Percentiles rank a stretch among this genome's conserved stretches.
phyloP scores from a whole-genome alignment of 2,888 invertebrate species.

The Amaurobius ferox region DNA sequence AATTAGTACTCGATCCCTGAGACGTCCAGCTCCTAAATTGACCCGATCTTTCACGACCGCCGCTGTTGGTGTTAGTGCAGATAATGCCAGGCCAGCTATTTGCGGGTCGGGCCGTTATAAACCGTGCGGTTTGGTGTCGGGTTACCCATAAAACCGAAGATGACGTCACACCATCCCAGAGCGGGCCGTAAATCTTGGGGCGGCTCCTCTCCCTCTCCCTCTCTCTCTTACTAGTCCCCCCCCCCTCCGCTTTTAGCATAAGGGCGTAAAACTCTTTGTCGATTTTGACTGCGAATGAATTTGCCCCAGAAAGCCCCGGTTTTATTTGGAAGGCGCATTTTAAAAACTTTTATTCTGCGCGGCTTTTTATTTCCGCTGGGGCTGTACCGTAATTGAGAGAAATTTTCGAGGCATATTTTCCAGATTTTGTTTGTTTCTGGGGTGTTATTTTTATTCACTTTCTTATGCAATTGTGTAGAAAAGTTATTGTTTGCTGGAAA shows the following conservation, averaged over 20 bases:
- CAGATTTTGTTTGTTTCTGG: background rate
- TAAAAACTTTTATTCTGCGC: background rate
- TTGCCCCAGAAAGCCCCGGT: background rate
- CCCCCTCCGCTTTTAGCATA: background rate
- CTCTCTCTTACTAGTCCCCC: background rate
- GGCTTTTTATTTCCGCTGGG: background rate
- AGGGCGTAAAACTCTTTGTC: background rate
- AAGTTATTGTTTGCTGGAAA: too few relatives aligned
- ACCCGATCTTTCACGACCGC: conserved; percentile 55
- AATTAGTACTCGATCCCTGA: background rate
- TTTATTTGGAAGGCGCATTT: background rate
- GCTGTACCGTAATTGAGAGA: background rate
- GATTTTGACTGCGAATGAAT: background rate
- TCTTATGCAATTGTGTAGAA: too few relatives aligned
- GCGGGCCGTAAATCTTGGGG: background rate
- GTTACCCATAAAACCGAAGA: conserved; percentile 38
- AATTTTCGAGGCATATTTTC: background rate
- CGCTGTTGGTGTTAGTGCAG: conserved; percentile 30
- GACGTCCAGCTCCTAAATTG: conserved; percentile 26
- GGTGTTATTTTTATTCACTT: too few relatives aligned
- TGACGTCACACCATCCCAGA: background rate
- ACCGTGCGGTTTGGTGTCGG: conserved; percentile 71
- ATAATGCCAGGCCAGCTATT: conserved; percentile 58
- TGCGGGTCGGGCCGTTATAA: conserved; percentile 69
- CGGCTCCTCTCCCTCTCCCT: background rate